Evolutionary conservation across 2,888 invertebrate species (phyloP).

Genomic region (Drosophila meridionalis): DNA sequence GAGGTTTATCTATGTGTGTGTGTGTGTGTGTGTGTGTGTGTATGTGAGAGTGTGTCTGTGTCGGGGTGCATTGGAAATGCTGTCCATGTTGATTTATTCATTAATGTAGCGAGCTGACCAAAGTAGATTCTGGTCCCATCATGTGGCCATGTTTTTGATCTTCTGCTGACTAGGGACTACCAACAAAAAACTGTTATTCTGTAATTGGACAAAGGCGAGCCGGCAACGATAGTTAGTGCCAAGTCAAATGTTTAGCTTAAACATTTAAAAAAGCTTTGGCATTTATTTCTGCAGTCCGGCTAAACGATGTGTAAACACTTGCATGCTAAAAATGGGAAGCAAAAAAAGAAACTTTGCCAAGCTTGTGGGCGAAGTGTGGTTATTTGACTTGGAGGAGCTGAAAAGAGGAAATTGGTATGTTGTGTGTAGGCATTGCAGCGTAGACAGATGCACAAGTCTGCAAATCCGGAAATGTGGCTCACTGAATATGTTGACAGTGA

Average conservation of each 20-base stretch:
- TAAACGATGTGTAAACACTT: conserved; percentile 35
- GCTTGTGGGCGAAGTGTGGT: conserved; percentile 4
- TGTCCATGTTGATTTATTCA: conserved; percentile 73
- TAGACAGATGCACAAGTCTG: conserved; percentile 60
- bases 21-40: conserved; percentile 13
- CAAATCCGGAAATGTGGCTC: conserved; percentile 73
- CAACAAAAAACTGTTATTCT: conserved; percentile 11
- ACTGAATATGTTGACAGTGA: conserved; percentile 68
- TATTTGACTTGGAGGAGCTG: conserved; percentile 18
- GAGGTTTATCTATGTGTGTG: not conserved
- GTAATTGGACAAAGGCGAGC: conserved; percentile 31
- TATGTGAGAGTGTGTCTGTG: not conserved
- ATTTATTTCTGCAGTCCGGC: conserved; percentile 37
- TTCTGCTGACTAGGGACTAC: conserved; percentile 23
- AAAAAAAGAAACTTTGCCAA: conserved; percentile 23
- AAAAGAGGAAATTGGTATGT: conserved; percentile 22
- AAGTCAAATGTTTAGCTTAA: conserved; percentile 50
- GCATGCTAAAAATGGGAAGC: conserved; percentile 23
- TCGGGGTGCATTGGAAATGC: conserved; percentile 34
- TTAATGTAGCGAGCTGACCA: conserved; percentile 52
- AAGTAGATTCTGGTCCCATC: conserved; percentile 20
- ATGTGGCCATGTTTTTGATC: conserved; percentile 29
- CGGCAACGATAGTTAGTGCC: conserved; percentile 31
- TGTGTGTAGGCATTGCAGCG: conserved; percentile 28
- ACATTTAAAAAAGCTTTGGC: conserved; percentile 45